Percentiles rank a stretch among this genome's conserved stretches.
Evolutionary conservation across 2,797 vertebrate species (phyloP).

Genomic region (Cottoperca gobio): DNA sequence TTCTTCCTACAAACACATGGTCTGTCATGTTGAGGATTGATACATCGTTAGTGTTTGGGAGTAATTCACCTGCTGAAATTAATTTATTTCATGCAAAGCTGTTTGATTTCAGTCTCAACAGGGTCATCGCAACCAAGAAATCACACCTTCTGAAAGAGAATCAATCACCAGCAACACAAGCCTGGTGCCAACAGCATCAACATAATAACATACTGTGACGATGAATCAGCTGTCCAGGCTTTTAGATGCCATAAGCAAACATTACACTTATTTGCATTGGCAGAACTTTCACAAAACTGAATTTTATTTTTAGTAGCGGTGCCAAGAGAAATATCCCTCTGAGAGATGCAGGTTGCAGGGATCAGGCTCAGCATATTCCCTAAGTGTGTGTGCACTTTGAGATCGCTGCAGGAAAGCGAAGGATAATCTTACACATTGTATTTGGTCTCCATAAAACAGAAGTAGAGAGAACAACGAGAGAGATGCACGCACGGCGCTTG

Average conservation of each 20-base stretch:
- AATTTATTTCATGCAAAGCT: background rate
- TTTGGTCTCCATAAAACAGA: slow-evolving; percentile 18
- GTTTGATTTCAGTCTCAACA: background rate
- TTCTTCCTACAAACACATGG: background rate
- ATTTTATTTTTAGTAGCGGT: background rate
- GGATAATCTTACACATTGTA: background rate
- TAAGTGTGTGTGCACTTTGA: background rate
- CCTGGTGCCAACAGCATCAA: background rate
- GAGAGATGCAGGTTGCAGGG: background rate
- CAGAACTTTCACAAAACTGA: background rate
- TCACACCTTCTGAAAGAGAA: background rate
- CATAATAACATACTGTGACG: background rate
- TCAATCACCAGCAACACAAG: slow-evolving; percentile 4
- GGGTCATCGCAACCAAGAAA: background rate
- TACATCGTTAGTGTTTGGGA: background rate
- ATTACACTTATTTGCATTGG: background rate
- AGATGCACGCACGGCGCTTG: background rate
- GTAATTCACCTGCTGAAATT: background rate
- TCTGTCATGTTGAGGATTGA: background rate
- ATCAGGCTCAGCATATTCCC: background rate
- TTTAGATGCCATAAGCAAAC: background rate
- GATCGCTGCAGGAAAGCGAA: slow-evolving; percentile 8
- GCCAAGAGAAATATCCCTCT: background rate
- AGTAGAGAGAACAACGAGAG: background rate
- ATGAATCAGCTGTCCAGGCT: slow-evolving; percentile 14